Base-by-base conservation (phyloP, 2,797 vertebrate species). In the Lates japonicus region DNA sequence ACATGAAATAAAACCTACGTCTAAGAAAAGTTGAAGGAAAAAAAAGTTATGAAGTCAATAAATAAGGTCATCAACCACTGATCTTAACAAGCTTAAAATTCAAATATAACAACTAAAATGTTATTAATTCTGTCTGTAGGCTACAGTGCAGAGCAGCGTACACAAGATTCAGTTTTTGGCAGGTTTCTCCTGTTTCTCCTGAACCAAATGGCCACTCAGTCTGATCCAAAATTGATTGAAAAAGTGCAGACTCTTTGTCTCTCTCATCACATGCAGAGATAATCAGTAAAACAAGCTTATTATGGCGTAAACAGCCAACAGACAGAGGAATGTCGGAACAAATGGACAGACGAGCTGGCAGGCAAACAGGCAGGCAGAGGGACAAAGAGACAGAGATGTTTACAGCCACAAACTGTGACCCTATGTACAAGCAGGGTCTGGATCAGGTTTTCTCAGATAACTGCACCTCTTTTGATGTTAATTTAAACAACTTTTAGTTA, bases 221-320 rank as follows among this genome's bases (percentile, higher is more conserved):
- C 68, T 87, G 77, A 83, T 84, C 71, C 67, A 68, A 49, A 51
- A 85, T 80, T 83, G 83, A 93, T 87, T 72, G 82, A 82, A 74
- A 72, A 66, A 81, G 51, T 37, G 81, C 88, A 76, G 70, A 44
- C 25, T 64, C 64, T 65, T 90, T 89, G 88, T 91, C 69, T 84
- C 35, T 70, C 42, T 80, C 75, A 78, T 84, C 65, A 78, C 89
- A 82, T 71, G 72, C 66, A 62, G 76, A 82, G 77, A 87, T 88
- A 87, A 92, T 88, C 58, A 68, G 59, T 59, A 46, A 69, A 73
- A 72, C 75, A 48, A 76, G 55, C 51, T 65, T 52, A 22, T 83
- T 76, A 60, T 73, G 31, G 37, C 49, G 51, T 59, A 70, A 76
- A 62, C 78, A 58, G 63, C 66, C 41, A 67, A 67, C 42, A 81